These are phyloP conservation scores for Iselma pallidipennis DNA, from an alignment of 2,888 invertebrate genomes.

Conservation along the genomic window DNA sequence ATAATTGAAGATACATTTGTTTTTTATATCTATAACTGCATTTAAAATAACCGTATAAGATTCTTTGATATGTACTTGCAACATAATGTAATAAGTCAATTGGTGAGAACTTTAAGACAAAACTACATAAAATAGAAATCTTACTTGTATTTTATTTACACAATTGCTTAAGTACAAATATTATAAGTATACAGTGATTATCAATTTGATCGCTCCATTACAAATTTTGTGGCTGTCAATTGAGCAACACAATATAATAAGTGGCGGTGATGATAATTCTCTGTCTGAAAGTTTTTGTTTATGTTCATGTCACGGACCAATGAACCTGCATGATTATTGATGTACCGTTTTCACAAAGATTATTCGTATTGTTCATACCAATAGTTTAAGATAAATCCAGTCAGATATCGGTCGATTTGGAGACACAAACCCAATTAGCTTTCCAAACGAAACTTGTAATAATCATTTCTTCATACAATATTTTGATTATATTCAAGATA, in stretches of 20 bases:
- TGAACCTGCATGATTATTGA: neutral
- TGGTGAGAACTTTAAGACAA: neutral
- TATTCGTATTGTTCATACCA: slow-evolving; percentile 2
- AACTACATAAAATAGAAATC: neutral
- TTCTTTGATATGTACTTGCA: neutral
- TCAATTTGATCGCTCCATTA: slow-evolving; percentile 14
- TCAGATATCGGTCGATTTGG: slow-evolving; percentile 2
- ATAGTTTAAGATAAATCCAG: neutral
- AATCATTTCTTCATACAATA: neutral
- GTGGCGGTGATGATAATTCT: neutral
- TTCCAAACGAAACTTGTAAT: neutral
- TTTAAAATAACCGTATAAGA: neutral
- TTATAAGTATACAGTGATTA: slow-evolving; percentile 1
- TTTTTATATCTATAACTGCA: neutral
- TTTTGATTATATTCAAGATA: neutral
- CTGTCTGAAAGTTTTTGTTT: slow-evolving; percentile 1
- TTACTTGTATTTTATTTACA: neutral
- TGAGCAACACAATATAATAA: slow-evolving; percentile 1
- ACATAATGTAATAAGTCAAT: neutral
- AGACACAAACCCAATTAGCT: neutral
- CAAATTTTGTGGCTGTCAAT: slow-evolving; percentile 12
- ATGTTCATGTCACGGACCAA: slow-evolving; percentile 3
- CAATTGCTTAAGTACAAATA: neutral
- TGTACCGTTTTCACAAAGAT: slow-evolving; percentile 3
- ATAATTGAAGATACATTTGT: neutral